Base-by-base conservation (phyloP, 2,888 invertebrate species). In the Onchidella celtica region DNA sequence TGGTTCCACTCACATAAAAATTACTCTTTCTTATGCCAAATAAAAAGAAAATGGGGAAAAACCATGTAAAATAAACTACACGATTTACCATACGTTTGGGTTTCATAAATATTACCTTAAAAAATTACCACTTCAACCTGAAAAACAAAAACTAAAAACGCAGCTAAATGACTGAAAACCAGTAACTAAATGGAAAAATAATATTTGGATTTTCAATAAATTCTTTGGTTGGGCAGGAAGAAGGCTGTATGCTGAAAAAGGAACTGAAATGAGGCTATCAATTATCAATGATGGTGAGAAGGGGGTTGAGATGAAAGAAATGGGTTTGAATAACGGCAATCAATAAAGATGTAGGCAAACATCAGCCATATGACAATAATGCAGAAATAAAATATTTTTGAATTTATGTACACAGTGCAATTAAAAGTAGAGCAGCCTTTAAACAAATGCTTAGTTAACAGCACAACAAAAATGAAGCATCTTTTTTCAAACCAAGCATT, bases 151-250 rank as follows among this genome's bases (percentile, higher is more conserved):
- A 66, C 38, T 17, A 3, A 38, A 38, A n/a, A 6, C 47, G 17
- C 47, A 47, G 9, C 6, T 47, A n/a, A 17, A 47, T 47, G 47
- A 47, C 47, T 47, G 17, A 11, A 47, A 47, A 47, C 47, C 47
- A 47, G 6, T 17, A 47, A 6, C 17, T 24, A 61, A 4, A 17
- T 9, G 4, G 61, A 47, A 34, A 68, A 57, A 24, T 68, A 34
- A 55, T 40, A 77, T 66, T 40, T 79, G 47, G 77, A 78, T 61
- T 63, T 72, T 47, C 65, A 38, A 70, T 36, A 69, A 29, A 82
- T 75, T 72, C 72, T 72, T 82, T 82, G 72, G 77, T 77, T 78
- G 65, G 17, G n/a, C 24, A 59, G 61, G 36, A n/a, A 38, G 40
- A 36, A 17, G 24, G 1, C 17, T 9, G 24, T 34, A 63, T 27